Conservation (phyloP, 2,113 vertebrate genomes). For the Spea bombifrons region DNA sequence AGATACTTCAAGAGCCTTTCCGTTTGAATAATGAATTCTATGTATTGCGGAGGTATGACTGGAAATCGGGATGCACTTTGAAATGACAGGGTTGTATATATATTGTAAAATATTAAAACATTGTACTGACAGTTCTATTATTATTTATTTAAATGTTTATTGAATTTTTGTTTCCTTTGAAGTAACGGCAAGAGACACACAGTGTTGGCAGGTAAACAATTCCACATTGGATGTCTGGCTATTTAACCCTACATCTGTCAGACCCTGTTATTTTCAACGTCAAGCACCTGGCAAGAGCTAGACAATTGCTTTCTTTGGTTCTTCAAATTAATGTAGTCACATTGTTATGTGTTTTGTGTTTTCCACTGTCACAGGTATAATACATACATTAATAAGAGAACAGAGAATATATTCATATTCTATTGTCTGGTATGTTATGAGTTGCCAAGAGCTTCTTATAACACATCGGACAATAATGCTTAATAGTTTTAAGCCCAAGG, state of each 20-base stretch:
- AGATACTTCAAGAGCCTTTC: conserved; percentile 53
- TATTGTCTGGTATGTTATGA: too few relatives aligned
- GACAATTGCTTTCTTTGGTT: conserved; percentile 50
- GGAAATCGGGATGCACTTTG: conserved; percentile 57
- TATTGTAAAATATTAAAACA: conserved; percentile 59
- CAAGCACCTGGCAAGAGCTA: conserved; percentile 52
- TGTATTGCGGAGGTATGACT: conserved; percentile 49
- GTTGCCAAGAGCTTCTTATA: too few relatives aligned
- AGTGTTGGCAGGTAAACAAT: conserved; percentile 56
- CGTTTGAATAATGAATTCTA: conserved; percentile 52
- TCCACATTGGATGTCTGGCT: conserved; percentile 55
- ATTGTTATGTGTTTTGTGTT: conserved; percentile 52
- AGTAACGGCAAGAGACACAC: conserved; percentile 58
- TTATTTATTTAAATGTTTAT: conserved; percentile 64
- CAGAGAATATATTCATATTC: conserved; percentile 48
- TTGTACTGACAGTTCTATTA: conserved; percentile 54
- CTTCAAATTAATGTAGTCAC: conserved; percentile 54
- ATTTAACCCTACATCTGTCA: conserved; percentile 61
- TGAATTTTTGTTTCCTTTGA: conserved; percentile 57
- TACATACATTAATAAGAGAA: conserved; percentile 46
- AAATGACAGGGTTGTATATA: conserved; percentile 50
- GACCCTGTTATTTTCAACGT: conserved; percentile 55
- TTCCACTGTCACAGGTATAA: conserved; percentile 41
- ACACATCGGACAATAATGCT: too few relatives aligned
- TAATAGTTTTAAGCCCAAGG: too few relatives aligned